Evolutionary conservation across 2,888 invertebrate species (phyloP), one percentile per base, ranked within the genome.

Genomic region (Rhamphomyia laevipes): DNA sequence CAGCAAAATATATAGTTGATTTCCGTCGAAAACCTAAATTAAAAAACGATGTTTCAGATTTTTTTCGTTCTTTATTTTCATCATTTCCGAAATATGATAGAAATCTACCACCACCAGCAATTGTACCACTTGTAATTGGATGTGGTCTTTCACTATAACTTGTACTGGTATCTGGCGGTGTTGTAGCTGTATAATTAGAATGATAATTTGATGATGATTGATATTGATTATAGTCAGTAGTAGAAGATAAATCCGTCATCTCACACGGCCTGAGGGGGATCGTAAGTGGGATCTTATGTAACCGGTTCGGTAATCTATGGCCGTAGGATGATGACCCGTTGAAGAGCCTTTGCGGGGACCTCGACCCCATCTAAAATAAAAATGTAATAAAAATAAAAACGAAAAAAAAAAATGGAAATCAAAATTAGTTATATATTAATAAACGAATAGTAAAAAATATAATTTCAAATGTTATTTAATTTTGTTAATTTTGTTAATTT

Each of bases 221-320:
- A 16, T 56, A 57, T 46, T 60, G 53, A 23, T 61, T 23, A 21
- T 27, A 15, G 27, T 11, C 27, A 27, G 21, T 15, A 27, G 21
- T 15, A 42, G 21, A 67, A 65, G 68, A 66, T 60, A 66, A 60
- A 62, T 70, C 75, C 81, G 84, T 89, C 86, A 92, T 82, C 92
- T 81, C 71, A 92, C 92, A 72, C 91, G 82, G 67, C 92, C 92
- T 56, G 90, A 91, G 45, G 91, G 91, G 62, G 92, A 92, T 60
- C 92, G 82, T 62, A 93, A 79, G 73, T 92, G 88, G 57, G 91
- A 92, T 61, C 90, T 82, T 69, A 92, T 91, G 75, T 91, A 91
- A 54, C 70, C 70, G 66, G 70, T 71, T 66, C 70, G 70, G 68
- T 68, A 70, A 53, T 71, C 70, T 59, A 70, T 70, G 64, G 64